Percentiles rank a stretch among this genome's conserved stretches.
Conservation (phyloP, 30 jellyfish, hydroid and myxozoan genomes). For the Nemopilema nomurai region DNA sequence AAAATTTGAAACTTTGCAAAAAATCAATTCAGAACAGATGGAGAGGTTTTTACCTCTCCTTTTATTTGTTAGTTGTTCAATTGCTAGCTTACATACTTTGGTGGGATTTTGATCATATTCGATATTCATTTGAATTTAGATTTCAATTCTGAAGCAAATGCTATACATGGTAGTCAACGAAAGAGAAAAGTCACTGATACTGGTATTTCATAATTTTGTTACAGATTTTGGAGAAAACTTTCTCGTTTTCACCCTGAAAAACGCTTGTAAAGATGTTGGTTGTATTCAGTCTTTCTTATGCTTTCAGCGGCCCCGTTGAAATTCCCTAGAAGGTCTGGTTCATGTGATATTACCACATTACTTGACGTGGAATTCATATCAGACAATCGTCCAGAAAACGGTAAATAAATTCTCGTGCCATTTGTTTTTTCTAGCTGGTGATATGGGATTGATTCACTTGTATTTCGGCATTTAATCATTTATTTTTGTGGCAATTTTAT, state of each 20-base stretch:
- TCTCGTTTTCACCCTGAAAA: not conserved
- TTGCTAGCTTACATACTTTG: not conserved
- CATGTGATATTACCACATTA: not conserved
- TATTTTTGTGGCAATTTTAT: not conserved
- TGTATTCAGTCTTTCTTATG: not conserved
- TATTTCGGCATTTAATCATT: not conserved
- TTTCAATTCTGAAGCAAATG: not conserved
- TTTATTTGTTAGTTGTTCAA: not conserved
- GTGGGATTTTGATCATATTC: not conserved
- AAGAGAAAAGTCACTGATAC: not conserved
- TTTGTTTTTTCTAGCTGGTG: not conserved
- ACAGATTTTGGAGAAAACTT: not conserved
- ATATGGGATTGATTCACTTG: not conserved
- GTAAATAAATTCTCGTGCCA: not conserved
- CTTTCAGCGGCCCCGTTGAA: not conserved
- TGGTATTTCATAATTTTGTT: not conserved
- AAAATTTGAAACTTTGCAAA: no score
- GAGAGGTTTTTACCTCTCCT: not conserved
- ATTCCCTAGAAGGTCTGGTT: not conserved
- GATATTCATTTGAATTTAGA: not conserved
- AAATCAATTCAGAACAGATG: no score
- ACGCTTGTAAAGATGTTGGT: not conserved
- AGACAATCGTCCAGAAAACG: not conserved
- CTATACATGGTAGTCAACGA: not conserved
- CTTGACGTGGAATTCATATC: not conserved